A percentile compares a stretch with the other conserved stretches of the same genome.
Evolutionary conservation across 2,113 vertebrate genomes (phyloP).

Genomic region (Boleophthalmus pectinirostris): DNA sequence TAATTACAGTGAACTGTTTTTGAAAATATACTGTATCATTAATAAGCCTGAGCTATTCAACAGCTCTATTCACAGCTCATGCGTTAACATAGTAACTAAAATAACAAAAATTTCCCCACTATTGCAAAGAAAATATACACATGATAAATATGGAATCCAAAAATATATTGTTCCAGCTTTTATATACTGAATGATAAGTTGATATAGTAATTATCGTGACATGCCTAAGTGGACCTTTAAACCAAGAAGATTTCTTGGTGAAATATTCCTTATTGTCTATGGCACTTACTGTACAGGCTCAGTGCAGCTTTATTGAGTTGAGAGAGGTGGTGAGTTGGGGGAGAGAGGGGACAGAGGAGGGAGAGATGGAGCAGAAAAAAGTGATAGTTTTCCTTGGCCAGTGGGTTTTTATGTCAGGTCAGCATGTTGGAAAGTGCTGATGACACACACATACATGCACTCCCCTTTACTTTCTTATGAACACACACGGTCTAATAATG

Average conservation of each 20-base stretch:
- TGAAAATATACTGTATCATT: too few species aligned
- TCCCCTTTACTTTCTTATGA: constrained; percentile 17
- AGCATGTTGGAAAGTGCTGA: constrained; percentile 72
- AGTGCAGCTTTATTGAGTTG: constrained; percentile 39
- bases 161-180: too few species aligned
- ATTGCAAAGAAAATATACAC: too few species aligned
- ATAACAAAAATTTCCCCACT: too few species aligned
- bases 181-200: too few species aligned
- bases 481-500: background rate
- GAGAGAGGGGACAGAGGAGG: background rate
- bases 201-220: too few species aligned
- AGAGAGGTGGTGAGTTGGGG: constrained; percentile 17
- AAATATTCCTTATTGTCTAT: background rate
- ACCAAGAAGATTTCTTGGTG: background rate
- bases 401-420: constrained; percentile 57
- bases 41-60: too few species aligned
- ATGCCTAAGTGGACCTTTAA: too few species aligned
- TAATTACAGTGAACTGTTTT: too few species aligned
- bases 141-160: too few species aligned
- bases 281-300: constrained; percentile 18
- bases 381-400: constrained; percentile 46
- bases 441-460: constrained; percentile 38
- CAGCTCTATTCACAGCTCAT: too few species aligned
- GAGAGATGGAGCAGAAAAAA: constrained; percentile 18
- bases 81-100: too few species aligned